Percentiles rank a stretch among this genome's conserved stretches.
Evolutionary conservation across 2,888 invertebrate genomes (phyloP).

Genomic region (Hemithea aestivaria): DNA sequence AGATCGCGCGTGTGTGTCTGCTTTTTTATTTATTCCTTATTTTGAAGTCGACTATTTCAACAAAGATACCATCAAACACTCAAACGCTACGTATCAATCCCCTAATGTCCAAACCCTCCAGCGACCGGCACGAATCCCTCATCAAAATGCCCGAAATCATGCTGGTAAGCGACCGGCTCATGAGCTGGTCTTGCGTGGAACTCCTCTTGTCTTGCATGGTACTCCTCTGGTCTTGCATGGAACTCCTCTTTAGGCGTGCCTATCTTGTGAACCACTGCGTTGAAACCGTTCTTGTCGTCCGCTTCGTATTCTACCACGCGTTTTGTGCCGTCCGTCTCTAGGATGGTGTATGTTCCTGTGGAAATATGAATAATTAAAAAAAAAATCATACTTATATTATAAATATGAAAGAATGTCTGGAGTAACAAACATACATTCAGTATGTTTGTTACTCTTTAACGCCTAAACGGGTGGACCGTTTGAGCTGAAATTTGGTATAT

Average conservation of each 20-base stretch:
- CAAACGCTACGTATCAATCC: background rate
- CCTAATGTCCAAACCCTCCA: constrained; percentile 50
- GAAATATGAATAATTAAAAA: no score
- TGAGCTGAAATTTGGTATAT: no score
- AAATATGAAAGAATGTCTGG: no score
- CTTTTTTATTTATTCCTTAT: no score
- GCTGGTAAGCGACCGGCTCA: constrained; percentile 43
- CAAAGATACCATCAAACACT: background rate
- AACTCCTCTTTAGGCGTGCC: constrained; percentile 53
- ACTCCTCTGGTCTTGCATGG: constrained; percentile 18
- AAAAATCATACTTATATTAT: no score
- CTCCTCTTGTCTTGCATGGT: no score
- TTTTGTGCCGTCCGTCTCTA: constrained; percentile 79
- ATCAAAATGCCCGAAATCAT: constrained; percentile 49
- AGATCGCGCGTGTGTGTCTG: no score
- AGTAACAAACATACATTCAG: no score
- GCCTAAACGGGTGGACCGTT: no score
- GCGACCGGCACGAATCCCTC: constrained; percentile 56
- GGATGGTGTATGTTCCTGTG: constrained; percentile 76
- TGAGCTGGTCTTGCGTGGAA: constrained; percentile 35
- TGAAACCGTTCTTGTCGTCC: constrained; percentile 80
- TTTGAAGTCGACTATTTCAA: no score
- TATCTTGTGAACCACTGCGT: constrained; percentile 78
- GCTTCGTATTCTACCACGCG: constrained; percentile 80
- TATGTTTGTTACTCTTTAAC: no score